Evolutionary conservation across 1,140 invertebrate species (phyloP).

Genomic region (Aleiodes sp.): DNA sequence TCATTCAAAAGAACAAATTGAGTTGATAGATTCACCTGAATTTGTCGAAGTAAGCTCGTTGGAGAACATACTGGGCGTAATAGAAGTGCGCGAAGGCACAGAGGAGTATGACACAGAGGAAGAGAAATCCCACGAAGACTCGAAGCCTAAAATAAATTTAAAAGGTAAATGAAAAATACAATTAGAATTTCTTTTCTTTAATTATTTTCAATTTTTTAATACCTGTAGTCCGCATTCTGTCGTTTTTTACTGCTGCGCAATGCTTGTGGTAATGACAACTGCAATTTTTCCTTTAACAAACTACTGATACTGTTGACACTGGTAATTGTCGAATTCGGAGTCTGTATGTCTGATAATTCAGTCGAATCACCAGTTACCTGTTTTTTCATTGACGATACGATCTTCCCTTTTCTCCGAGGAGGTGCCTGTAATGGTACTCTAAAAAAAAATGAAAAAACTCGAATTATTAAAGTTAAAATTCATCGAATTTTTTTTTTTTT

Average conservation of each 20-base stretch:
- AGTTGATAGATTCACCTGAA: slow-evolving; percentile 64
- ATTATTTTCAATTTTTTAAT: neutral
- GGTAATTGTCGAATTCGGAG: slow-evolving; percentile 78
- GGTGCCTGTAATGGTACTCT: slow-evolving; percentile 60
- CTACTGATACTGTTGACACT: slow-evolving; percentile 85
- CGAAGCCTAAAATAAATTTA: slow-evolving; percentile 70
- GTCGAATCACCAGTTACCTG: slow-evolving; percentile 49
- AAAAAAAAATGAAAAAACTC: slow-evolving; percentile 25
- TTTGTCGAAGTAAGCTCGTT: slow-evolving; percentile 83
- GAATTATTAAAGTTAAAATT: neutral
- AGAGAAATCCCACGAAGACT: slow-evolving; percentile 81
- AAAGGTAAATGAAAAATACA: neutral
- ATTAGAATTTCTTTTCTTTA: neutral
- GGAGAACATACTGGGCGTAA: slow-evolving; percentile 82
- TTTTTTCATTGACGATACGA: slow-evolving; percentile 47
- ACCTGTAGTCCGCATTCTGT: slow-evolving; percentile 64
- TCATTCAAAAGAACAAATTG: neutral
- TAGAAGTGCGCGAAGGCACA: slow-evolving; percentile 84
- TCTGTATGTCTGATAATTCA: slow-evolving; percentile 59
- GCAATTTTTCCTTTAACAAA: slow-evolving; percentile 81
- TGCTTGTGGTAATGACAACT: slow-evolving; percentile 69
- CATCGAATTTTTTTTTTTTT: neutral
- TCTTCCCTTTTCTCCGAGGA: slow-evolving; percentile 50
- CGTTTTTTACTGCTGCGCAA: slow-evolving; percentile 57
- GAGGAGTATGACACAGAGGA: slow-evolving; percentile 81